Conservation (phyloP, 2,797 vertebrate species). For the Phalanger gymnotis region DNA sequence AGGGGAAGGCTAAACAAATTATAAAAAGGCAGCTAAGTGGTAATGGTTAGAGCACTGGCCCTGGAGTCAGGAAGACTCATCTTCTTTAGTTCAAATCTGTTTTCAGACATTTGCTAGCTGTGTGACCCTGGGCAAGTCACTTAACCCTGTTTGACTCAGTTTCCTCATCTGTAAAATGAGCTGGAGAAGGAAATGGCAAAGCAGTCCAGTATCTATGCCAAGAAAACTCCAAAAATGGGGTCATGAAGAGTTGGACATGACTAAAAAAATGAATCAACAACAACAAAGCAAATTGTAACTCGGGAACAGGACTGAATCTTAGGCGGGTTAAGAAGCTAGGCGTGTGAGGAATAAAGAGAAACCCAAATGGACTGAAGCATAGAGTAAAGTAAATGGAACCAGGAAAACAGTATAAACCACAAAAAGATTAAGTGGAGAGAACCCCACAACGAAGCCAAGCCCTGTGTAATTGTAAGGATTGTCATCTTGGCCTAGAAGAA, state of each 20-base stretch:
- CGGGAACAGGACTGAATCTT: neutral
- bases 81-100: neutral
- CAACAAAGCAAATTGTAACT: neutral
- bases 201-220: neutral
- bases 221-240: neutral
- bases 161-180: neutral
- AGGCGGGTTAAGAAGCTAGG: neutral
- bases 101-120: neutral
- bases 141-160: neutral
- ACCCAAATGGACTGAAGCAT: neutral
- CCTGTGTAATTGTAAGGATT: neutral
- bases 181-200: neutral
- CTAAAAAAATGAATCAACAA: neutral
- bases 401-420: neutral
- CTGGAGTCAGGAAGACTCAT: neutral
- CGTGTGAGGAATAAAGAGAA: neutral
- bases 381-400: neutral
- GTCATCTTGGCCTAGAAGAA: neutral
- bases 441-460: neutral
- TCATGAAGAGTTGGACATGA: neutral
- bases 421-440: neutral
- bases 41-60: neutral
- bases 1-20: neutral
- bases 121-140: neutral
- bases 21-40: neutral